A percentile compares a stretch with the other conserved stretches of the same genome.
Conservation (phyloP, 1,140 invertebrate genomes). For the Heliconius melpomene region DNA sequence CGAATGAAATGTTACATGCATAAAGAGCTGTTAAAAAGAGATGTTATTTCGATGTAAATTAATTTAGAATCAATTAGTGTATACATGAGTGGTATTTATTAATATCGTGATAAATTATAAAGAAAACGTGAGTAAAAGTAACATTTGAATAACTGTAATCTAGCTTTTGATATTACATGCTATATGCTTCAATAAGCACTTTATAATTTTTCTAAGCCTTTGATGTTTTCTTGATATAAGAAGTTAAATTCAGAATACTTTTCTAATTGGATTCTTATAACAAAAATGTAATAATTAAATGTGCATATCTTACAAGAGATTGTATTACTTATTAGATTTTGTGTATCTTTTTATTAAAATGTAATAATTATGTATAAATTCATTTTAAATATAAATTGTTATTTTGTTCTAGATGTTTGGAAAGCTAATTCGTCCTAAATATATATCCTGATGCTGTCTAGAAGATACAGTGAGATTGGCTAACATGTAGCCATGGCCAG, state of each 20-base stretch:
- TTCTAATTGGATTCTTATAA: conserved; percentile 42
- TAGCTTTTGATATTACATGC: conserved; percentile 42
- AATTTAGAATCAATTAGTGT: conserved; percentile 48
- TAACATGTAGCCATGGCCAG: conserved; percentile 80
- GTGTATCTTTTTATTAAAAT: not conserved
- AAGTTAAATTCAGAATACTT: conserved; percentile 4
- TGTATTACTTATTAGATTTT: conserved; percentile 6
- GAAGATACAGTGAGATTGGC: conserved; percentile 55
- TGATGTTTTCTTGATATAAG: conserved; percentile 18
- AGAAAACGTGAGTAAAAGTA: conserved; percentile 69
- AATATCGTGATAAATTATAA: conserved; percentile 47
- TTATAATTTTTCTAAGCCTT: conserved; percentile 31
- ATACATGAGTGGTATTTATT: conserved; percentile 59
- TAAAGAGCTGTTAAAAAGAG: conserved; percentile 35
- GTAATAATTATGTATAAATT: not conserved
- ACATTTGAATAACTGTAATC: conserved; percentile 60
- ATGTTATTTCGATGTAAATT: conserved; percentile 42
- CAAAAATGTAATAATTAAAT: conserved; percentile 5
- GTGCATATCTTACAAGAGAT: conserved; percentile 20
- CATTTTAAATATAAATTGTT: not conserved
- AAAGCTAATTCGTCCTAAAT: conserved; percentile 33
- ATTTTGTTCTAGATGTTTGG: conserved; percentile 47
- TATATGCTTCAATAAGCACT: conserved; percentile 51
- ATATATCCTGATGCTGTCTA: conserved; percentile 61
- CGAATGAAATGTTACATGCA: conserved; percentile 37